Evolutionary conservation across 2,113 vertebrate genomes (phyloP).

Genomic region (Rafetus swinhoei): DNA sequence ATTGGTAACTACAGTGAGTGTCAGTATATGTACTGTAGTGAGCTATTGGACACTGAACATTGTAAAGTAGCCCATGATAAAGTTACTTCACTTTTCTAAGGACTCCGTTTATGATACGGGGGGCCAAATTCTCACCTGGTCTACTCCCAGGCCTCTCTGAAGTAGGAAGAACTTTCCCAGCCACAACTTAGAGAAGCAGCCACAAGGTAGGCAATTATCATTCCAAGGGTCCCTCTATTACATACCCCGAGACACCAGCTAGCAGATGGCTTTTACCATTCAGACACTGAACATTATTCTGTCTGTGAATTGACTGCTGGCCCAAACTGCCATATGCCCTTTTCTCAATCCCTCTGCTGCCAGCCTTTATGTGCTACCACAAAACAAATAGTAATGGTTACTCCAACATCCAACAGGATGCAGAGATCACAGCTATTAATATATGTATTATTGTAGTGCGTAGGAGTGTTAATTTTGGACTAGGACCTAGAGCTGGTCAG

Average conservation of each 20-base stretch:
- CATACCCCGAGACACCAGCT: background rate
- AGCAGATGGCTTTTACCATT: background rate
- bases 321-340: background rate
- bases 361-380: background rate
- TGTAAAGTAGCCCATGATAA: fast-evolving
- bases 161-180: fast-evolving
- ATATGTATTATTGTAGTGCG: background rate
- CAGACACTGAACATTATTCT: background rate
- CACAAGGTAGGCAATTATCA: background rate
- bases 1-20: background rate
- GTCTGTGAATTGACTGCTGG: background rate
- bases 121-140: fast-evolving
- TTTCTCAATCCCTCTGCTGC: background rate
- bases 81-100: background rate
- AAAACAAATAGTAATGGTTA: background rate
- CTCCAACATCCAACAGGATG: background rate
- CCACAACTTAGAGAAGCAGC: background rate
- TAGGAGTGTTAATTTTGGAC: background rate
- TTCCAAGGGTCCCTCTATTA: fast-evolving
- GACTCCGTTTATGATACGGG: fast-evolving
- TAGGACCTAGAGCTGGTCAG: background rate
- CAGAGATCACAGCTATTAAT: background rate
- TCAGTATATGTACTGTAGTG: background rate
- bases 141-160: background rate
- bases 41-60: background rate